Base-by-base conservation (phyloP, 2,797 vertebrate species). In the Lithobates sylvaticus region DNA sequence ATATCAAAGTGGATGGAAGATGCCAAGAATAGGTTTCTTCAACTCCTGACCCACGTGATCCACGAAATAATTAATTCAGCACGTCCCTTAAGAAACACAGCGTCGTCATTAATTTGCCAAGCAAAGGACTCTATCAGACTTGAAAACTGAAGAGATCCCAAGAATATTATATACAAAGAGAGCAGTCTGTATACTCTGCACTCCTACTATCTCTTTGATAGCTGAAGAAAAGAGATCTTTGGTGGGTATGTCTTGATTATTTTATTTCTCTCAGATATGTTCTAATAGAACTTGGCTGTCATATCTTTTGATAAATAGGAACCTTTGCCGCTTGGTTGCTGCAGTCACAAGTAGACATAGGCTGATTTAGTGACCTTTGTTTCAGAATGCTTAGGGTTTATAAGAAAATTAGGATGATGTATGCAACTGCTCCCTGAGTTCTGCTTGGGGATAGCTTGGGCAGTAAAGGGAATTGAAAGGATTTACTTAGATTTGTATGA, bases 31-130 rank as follows among this genome's bases (percentile, higher is more conserved):
- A 95, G 95, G 95, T 96, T 96, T 95, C 94, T 95, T 94, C 94
- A 95, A 95, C 94, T 95, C 96, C 95, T 93, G 96, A 97, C 96
- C 96, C 98, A 99, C 98, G 98, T 99, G 98, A 99, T 98, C 97
- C 96, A 96, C 96, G 97, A 98, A 99, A 99, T 99, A 99, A 99
- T 99, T 99, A 99, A 99, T 99, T 98, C 98, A 99, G 98, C 97
- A 97, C 97, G 97, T 99, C 97, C 97, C 97, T 97, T 97, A 98
- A 95, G 98, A 99, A 99, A 97, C 98, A 96, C 96, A 96, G 97
- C 98, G 96, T 97, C 98, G 98, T 99, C 98, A 99, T 99, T 99
- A 99, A 99, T 99, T 98, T 98, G 97, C 95, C 95, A 95, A 94
- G 94, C 94, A 94, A 94, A 98, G 98, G 98, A 98, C 97, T 99